Evolutionary conservation across 2,113 vertebrate genomes (phyloP).

Genomic region (Apus apus): DNA sequence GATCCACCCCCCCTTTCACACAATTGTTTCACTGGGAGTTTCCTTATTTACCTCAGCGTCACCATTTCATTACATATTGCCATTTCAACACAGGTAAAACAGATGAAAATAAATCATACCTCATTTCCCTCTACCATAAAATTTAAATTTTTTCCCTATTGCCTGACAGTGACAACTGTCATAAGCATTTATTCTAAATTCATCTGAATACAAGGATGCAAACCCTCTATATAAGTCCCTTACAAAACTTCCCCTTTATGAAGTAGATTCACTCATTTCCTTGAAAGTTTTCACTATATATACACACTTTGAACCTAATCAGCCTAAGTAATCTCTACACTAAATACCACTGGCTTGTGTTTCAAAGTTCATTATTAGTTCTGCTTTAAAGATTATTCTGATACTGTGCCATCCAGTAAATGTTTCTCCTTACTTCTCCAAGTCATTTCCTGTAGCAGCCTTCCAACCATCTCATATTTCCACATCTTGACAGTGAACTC

Average conservation of each 20-base stretch:
- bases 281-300: background rate
- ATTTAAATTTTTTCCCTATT: background rate
- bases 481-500: background rate
- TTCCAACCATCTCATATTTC: background rate
- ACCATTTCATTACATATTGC: background rate
- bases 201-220: background rate
- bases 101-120: background rate
- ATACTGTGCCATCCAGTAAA: background rate
- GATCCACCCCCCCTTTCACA: background rate
- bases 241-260: background rate
- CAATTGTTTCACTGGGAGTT: background rate
- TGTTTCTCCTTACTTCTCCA: background rate
- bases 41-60: background rate
- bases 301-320: background rate
- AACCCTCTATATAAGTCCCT: background rate
- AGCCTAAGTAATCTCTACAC: background rate
- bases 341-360: background rate
- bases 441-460: background rate
- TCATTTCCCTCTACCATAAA: background rate
- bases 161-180: rapidly evolving
- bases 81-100: background rate
- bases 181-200: background rate
- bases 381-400: background rate
- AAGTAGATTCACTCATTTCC: background rate
- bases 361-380: background rate